Evolutionary conservation across 2,797 vertebrate species (phyloP).

Genomic region (Artibeus jamaicensis): DNA sequence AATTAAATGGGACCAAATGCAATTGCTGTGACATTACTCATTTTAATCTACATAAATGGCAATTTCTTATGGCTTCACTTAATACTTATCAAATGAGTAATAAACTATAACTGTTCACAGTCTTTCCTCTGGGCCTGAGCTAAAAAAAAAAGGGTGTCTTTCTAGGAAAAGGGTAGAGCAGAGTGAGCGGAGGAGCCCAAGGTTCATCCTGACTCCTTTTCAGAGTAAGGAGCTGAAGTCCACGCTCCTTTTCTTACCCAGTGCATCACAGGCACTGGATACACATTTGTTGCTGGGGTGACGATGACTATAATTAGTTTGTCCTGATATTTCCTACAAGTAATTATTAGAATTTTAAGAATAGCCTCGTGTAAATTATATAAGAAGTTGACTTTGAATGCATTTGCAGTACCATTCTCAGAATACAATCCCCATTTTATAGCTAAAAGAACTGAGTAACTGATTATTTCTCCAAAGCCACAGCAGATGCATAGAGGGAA

Average conservation of each 20-base stretch:
- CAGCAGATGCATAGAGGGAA: background rate
- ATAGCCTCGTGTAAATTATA: background rate
- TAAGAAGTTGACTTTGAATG: slow-evolving; percentile 7
- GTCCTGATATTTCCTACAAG: background rate
- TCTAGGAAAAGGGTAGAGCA: background rate
- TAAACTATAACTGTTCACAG: background rate
- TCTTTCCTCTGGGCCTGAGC: background rate
- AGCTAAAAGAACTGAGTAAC: background rate
- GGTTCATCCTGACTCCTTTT: background rate
- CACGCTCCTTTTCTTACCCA: background rate
- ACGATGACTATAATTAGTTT: background rate
- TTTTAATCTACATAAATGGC: background rate
- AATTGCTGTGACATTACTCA: background rate
- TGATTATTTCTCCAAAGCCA: slow-evolving; percentile 7
- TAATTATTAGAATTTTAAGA: slow-evolving; percentile 9
- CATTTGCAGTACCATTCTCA: background rate
- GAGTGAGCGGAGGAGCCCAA: background rate
- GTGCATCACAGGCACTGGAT: background rate
- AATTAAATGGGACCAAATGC: background rate
- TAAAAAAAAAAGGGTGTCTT: background rate
- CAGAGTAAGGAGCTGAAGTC: background rate
- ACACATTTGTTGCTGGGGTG: background rate
- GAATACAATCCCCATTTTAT: background rate
- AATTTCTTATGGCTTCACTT: background rate
- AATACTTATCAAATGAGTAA: background rate